Base-by-base conservation (phyloP, 2,797 vertebrate genomes). In the Gymnoscopelus microlampas region DNA sequence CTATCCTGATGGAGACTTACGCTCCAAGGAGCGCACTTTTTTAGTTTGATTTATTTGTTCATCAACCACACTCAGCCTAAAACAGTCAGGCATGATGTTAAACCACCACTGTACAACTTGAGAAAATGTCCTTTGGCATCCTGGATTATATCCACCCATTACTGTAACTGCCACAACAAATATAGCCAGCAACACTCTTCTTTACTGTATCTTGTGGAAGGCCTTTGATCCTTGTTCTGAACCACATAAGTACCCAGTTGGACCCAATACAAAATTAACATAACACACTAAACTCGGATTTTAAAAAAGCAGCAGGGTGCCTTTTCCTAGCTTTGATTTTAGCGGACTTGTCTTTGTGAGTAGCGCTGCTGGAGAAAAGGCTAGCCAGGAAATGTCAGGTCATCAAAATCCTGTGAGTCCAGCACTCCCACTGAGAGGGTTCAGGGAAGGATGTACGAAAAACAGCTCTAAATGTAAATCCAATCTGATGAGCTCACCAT, bases 391-490 rank as follows among this genome's bases (percentile, higher is more conserved):
- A 90, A 85, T 87, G 83, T 90, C 80, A 80, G 88, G 87, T 92
- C 91, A 91, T 89, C 90, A 88, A 66, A 89, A 87, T 87, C 78
- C 73, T 77, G 69, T 66, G 75, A 88, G 82, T 80, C 73, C 76
- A 63, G 61, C 14, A 61, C 70, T 77, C 12, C 12, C 0, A 15
- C 74, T 67, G 53, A 70, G 77, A 78, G 73, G 70, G 74, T 82
- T 83, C 64, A 66, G 54, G 68, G 64, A 59, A 44, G 3, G 60
- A 66, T 78, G 76, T 71, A 83, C 63, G 82, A 84, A 87, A 89
- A 62, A 86, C 73, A 76, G 85, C 70, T 70, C 73, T 81, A 81
- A 88, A 89, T 88, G 85, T 81, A 91, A 92, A 92, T 89, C 74
- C 68, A 79, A 81, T 76, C 80, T 88, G 90, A 91, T 88, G 77